Evolutionary conservation across 1,140 invertebrate species (phyloP).

Genomic region (Drosophila punjabiensis): DNA sequence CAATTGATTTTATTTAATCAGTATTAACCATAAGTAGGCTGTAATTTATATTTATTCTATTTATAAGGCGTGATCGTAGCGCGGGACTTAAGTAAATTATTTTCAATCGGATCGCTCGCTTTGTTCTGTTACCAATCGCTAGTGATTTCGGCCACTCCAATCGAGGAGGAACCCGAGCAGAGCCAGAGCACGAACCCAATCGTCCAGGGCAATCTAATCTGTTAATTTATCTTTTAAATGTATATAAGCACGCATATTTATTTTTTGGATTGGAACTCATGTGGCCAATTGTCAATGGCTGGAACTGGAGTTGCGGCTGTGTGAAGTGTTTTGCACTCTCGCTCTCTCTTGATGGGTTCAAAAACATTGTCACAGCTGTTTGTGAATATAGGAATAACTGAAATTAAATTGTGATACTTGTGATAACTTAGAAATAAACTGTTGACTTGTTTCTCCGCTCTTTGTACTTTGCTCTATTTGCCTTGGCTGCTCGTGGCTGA

Average conservation of each 20-base stretch:
- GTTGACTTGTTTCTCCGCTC: conserved; percentile 45
- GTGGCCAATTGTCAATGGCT: conserved; percentile 42
- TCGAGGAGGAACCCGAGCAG: conserved; percentile 27
- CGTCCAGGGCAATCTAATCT: conserved; percentile 62
- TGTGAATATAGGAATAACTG: conserved; percentile 29
- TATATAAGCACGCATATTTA: conserved; percentile 58
- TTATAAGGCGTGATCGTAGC: conserved; percentile 71
- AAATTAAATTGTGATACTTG: conserved; percentile 24
- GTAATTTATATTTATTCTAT: conserved; percentile 83
- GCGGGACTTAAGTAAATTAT: conserved; percentile 72
- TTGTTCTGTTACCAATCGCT: conserved; percentile 52
- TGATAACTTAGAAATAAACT: conserved; percentile 51
- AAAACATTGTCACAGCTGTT: conserved; percentile 74
- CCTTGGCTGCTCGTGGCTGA: neutral
- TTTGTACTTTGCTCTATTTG: conserved; percentile 36
- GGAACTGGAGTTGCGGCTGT: neutral
- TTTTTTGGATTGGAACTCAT: conserved; percentile 26
- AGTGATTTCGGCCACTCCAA: conserved; percentile 38
- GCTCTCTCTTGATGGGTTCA: conserved; percentile 8
- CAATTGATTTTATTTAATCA: conserved; percentile 71
- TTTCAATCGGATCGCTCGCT: conserved; percentile 46
- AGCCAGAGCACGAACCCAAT: conserved; percentile 12
- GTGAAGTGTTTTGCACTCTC: conserved; percentile 29
- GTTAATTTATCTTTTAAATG: conserved; percentile 66
- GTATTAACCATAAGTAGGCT: conserved; percentile 77